Conservation (phyloP, 2,888 invertebrate species). For the Tortricodes alternella region DNA sequence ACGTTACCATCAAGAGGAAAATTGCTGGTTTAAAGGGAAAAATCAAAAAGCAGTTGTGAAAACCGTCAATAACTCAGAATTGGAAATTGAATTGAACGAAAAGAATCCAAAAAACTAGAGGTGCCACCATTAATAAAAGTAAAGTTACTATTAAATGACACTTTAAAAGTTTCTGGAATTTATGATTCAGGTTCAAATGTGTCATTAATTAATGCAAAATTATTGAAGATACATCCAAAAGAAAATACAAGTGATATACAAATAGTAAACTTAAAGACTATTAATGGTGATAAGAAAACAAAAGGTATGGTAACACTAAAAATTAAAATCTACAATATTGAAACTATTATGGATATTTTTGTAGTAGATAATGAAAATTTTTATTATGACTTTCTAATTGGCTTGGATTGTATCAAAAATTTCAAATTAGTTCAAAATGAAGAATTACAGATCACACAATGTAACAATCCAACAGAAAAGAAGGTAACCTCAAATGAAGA, state of each 20-base stretch:
- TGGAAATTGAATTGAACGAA: conserved; percentile 33
- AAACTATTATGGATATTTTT: conserved; percentile 35
- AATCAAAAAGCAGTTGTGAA: conserved; percentile 20
- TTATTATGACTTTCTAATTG: conserved; percentile 32
- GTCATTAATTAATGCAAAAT: conserved; percentile 39
- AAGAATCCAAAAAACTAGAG: conserved; percentile 38
- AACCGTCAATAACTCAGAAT: conserved; percentile 32
- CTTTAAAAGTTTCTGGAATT: conserved; percentile 34
- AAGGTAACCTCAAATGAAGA: no score
- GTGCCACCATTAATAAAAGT: conserved; percentile 36
- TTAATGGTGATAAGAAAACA: conserved; percentile 33
- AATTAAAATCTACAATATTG: conserved; percentile 34
- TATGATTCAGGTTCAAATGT: conserved; percentile 46
- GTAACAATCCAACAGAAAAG: neutral
- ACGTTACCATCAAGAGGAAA: conserved; percentile 31
- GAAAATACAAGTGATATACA: conserved; percentile 10
- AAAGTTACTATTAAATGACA: conserved; percentile 37
- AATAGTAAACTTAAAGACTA: conserved; percentile 33
- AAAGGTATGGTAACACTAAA: conserved; percentile 33
- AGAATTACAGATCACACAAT: conserved; percentile 20
- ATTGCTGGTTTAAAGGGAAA: conserved; percentile 31
- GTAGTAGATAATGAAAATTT: conserved; percentile 7
- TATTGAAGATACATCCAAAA: conserved; percentile 32
- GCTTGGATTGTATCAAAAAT: conserved; percentile 31
- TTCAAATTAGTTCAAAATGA: conserved; percentile 31